Percentiles rank a stretch among this genome's conserved stretches.
Conservation (phyloP, 2,888 invertebrate species). For the Zygogramma bicolorata region DNA sequence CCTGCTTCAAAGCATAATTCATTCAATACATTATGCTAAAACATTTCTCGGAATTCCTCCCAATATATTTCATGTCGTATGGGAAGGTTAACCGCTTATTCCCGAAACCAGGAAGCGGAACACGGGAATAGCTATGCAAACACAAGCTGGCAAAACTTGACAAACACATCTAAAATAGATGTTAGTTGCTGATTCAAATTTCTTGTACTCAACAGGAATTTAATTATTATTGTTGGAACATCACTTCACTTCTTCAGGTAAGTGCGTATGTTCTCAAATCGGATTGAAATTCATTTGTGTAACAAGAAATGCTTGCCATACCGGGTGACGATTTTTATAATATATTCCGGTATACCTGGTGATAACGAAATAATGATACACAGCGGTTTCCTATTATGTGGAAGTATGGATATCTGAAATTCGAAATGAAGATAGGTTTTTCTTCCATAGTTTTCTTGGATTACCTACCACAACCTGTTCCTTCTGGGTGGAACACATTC, state of each 20-base stretch:
- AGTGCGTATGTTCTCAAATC: background rate
- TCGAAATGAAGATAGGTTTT: no score
- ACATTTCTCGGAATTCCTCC: constrained; percentile 26
- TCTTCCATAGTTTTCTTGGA: no score
- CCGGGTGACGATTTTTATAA: no score
- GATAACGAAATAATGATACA: no score
- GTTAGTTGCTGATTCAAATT: constrained; percentile 26
- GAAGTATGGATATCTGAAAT: no score
- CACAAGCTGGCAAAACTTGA: constrained; percentile 9
- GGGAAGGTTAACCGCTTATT: constrained; percentile 30
- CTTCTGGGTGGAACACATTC: no score
- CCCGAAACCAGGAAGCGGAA: constrained; percentile 23
- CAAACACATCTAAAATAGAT: constrained; percentile 29
- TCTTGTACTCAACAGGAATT: constrained; percentile 7
- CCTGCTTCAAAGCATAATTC: constrained; percentile 1
- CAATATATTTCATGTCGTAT: constrained; percentile 32
- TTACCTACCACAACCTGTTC: no score
- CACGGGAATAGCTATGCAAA: constrained; percentile 27
- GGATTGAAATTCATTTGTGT: background rate
- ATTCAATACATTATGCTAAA: constrained; percentile 27
- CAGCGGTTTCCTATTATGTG: no score
- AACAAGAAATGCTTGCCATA: no score
- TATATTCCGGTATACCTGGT: no score
- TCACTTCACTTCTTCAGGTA: background rate
- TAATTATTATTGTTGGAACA: constrained; percentile 17